Evolutionary conservation across 1,140 invertebrate species (phyloP), one percentile per base, ranked within the genome.

Genomic region (Marisa cornuarietis): DNA sequence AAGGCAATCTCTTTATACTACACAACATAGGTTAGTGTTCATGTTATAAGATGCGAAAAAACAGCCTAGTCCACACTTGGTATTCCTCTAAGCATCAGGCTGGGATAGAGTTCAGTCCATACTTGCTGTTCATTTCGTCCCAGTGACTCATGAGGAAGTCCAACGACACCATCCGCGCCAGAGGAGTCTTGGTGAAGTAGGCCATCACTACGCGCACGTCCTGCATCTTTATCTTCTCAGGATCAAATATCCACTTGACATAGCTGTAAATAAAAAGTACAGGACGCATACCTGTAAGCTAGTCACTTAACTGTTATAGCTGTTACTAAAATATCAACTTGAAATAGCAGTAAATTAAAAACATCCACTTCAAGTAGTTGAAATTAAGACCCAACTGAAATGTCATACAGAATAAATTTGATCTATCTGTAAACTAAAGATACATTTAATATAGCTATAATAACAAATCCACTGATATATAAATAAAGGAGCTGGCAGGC

Each of bases 131-230:
- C 42, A 90, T 82, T 62, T 85, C 82, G 20, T 88, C 83, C 88
- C 88, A 90, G 54, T 84, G 85, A 42, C 82, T 89, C 84, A 89
- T 85, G 20, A 89, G 79, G 71, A 90, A 87, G 65, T 90, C 85
- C 11, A 89, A 77, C 14, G 88, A 84, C n/a, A 90, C 88, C 83
- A 88, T 88, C 31, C 88, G 73, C 7, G 87, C 87, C 8, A 89
- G 83, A 8, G 87, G 85, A 24, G 85, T 88, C 73, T 87, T 85
- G 16, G 85, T 81, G 65, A 89, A 87, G 79, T 88, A 89, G 62
- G 84, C 83, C 63, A 88, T 85, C 13, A 90, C 87, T 9, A 88
- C 77, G 3, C 87, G 79, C 0, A 90, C 88, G 76, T 90, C 88
- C 66, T 90, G 88, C 79, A 83, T 80, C 42, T 86, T 85, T 11